Evolutionary conservation across 2,797 vertebrate genomes (phyloP).

Genomic region (Nothura maculosa): DNA sequence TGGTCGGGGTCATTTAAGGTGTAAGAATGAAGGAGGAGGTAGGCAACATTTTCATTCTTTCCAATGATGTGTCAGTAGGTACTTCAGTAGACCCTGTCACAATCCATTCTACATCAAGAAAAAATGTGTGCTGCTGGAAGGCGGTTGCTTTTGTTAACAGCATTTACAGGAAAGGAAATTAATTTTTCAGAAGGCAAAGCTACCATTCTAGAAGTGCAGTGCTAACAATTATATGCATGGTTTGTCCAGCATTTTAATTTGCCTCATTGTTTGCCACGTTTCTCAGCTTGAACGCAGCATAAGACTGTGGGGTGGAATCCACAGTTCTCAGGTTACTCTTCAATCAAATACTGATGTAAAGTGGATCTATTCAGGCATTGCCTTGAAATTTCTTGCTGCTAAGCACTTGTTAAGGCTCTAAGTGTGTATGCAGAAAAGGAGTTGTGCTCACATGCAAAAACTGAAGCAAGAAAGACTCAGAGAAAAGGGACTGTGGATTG

Average conservation of each 20-base stretch:
- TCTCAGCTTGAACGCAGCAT: background rate
- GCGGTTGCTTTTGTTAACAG: background rate
- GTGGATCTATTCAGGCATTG: background rate
- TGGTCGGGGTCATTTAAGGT: background rate
- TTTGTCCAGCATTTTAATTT: background rate
- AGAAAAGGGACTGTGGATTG: background rate
- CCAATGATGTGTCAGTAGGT: background rate
- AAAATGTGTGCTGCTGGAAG: background rate
- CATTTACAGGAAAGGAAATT: background rate
- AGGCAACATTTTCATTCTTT: background rate
- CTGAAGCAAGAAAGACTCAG: background rate
- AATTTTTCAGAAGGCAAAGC: background rate
- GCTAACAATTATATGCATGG: background rate
- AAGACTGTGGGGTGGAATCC: background rate
- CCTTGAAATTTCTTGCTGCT: background rate
- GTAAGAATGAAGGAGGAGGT: background rate
- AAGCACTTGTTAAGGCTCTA: background rate
- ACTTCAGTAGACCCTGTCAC: background rate
- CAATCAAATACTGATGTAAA: background rate
- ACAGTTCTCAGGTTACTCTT: constrained; percentile 10
- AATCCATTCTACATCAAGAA: background rate
- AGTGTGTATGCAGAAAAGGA: background rate
- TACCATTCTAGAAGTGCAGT: background rate
- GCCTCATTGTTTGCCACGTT: background rate
- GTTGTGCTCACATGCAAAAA: background rate